Conservation (phyloP, 2,797 vertebrate species). For the Pseudochirops corinnae region DNA sequence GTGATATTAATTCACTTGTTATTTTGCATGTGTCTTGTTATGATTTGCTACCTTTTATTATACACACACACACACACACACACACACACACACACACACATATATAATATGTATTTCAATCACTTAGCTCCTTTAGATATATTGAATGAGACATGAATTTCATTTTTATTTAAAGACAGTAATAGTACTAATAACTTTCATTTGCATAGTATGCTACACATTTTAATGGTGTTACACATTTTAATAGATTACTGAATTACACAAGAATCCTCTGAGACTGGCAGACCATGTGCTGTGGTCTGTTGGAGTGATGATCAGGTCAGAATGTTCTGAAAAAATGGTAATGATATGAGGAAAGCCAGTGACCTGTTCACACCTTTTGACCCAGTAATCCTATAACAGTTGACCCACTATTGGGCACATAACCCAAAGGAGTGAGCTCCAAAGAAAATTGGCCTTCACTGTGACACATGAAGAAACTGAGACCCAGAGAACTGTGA, state of each 20-base stretch:
- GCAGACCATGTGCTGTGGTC: not conserved
- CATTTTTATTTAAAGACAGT: not conserved
- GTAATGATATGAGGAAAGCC: not conserved
- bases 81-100: no score
- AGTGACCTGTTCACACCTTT: not conserved
- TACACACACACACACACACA: no score
- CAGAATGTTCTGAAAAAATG: not conserved
- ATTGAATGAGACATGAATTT: not conserved
- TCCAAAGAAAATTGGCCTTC: not conserved
- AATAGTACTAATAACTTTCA: constrained; percentile 28
- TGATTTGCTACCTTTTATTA: not conserved
- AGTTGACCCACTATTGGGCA: not conserved
- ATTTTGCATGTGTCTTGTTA: constrained; percentile 3
- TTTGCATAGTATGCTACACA: not conserved
- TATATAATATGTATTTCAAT: not conserved
- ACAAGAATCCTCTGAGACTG: not conserved
- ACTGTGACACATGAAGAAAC: not conserved
- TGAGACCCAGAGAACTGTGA: not conserved
- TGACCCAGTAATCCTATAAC: not conserved
- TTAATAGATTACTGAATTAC: not conserved
- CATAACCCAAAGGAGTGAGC: not conserved
- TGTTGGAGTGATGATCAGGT: not conserved
- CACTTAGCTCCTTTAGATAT: constrained; percentile 2
- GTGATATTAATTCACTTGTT: not conserved
- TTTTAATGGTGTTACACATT: not conserved